These are phyloP conservation scores for Loripinus fragilis DNA, from an alignment of 2,888 invertebrate species.

Conservation along the genomic window DNA sequence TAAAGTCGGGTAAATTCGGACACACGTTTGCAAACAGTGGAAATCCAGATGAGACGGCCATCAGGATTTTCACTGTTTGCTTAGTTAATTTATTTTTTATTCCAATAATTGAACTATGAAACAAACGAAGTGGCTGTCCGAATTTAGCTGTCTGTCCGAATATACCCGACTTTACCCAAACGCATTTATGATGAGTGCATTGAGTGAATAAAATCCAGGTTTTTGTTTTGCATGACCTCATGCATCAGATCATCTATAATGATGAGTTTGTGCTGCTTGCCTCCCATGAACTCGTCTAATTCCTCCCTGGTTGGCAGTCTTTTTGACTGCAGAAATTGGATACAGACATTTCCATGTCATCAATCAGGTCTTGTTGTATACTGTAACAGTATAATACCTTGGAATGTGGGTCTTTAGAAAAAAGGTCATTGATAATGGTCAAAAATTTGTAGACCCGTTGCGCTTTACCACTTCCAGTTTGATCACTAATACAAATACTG, in stretches of 20 bases:
- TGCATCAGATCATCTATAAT: slow-evolving; percentile 45
- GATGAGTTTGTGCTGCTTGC: slow-evolving; percentile 22
- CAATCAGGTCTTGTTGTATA: slow-evolving; percentile 39
- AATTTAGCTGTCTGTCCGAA: too few species aligned
- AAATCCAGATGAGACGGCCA: too few species aligned
- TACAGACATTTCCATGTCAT: slow-evolving; percentile 37
- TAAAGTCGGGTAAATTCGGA: too few species aligned
- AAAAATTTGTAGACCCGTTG: slow-evolving; percentile 45
- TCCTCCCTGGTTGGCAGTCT: slow-evolving; percentile 12
- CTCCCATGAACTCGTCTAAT: slow-evolving; percentile 1
- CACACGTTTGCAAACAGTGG: too few species aligned
- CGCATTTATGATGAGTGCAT: slow-evolving; percentile 32
- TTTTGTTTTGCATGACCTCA: slow-evolving; percentile 26
- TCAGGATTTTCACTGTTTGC: too few species aligned
- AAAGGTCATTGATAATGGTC: slow-evolving; percentile 32
- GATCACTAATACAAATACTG: slow-evolving; percentile 48
- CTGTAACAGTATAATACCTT: slow-evolving; percentile 36
- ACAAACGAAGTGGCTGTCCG: too few species aligned
- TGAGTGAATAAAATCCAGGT: slow-evolving; percentile 32
- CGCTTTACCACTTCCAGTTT: slow-evolving; percentile 50
- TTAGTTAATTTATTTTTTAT: too few species aligned
- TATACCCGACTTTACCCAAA: too few species aligned
- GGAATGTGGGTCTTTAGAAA: slow-evolving; percentile 34
- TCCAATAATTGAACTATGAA: too few species aligned
- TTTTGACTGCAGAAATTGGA: slow-evolving; percentile 27